Evolutionary conservation across 2,888 invertebrate genomes (phyloP), one percentile per base, ranked within the genome.

Genomic region (Drepanosiphum platanoidis): DNA sequence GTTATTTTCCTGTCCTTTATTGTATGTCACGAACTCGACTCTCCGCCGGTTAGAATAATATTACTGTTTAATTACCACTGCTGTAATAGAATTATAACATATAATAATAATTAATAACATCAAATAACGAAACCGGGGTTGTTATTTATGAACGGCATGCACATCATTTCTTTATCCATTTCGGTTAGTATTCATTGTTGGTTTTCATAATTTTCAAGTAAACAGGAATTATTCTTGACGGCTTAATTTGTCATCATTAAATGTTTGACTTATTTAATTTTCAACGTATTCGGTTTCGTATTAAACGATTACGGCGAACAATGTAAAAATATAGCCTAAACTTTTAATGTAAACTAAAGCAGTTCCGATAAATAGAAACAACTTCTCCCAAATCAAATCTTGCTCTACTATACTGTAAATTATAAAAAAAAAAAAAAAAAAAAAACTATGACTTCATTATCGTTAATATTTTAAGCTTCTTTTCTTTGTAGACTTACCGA

Each of bases 71-170:
- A 9, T 46, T 34, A 46, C 32, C 34, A 66, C 64, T 13, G 32
- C 36, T 46, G 22, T 30, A 22, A 58, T 71, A 81, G 58, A 71
- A 81, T n/a, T n/a, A n/a, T n/a, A n/a, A n/a, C n/a, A n/a, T n/a
- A n/a, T 30, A 68, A 70, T 70, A 34, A 70, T 70, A 71, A 81
- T 81, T 71, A 81, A 81, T 71, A 80, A 80, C 52, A 18, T 68
- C 68, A 34, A 68, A 80, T 34, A 52, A 52, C 52, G 39, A n/a
- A 71, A 71, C 58, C 70, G 3, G 32, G 8, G 71, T 27, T 27
- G 71, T 71, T 71, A 61, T 81, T 81, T 71, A 71, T 36, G 71
- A 39, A 81, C 81, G 81, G 58, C 81, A 81, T 81, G 81, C 81
- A 81, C 52, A 18, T 70, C 39, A 52, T 80, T 39, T n/a, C 30